phyloP scores from a whole-genome alignment of 2,113 vertebrate genomes.

The Ptilorrhoa leucosticta region DNA sequence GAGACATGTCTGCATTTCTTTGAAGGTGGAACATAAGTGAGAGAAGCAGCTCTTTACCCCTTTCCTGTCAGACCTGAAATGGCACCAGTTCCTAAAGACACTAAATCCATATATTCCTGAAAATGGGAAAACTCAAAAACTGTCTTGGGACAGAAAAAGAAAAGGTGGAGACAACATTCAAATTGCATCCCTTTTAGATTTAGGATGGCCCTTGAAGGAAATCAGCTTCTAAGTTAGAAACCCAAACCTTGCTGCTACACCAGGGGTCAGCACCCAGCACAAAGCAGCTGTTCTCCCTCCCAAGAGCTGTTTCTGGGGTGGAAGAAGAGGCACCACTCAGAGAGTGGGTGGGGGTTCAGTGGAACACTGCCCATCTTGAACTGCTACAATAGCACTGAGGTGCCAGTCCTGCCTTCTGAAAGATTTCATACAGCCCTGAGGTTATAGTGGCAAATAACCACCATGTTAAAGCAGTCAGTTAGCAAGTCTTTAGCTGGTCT shows the following conservation, averaged over 20 bases:
- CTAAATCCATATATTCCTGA: not conserved
- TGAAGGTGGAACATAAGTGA: not conserved
- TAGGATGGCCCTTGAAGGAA: not conserved
- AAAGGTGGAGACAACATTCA: not conserved
- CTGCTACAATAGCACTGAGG: not conserved
- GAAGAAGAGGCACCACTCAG: not conserved
- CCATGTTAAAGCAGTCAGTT: not conserved
- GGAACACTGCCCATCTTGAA: not conserved
- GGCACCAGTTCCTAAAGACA: not conserved
- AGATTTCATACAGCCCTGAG: not conserved
- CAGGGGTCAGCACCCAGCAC: not conserved
- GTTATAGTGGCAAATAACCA: not conserved
- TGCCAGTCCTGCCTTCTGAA: not conserved
- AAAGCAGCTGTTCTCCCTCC: not conserved
- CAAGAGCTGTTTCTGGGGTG: not conserved
- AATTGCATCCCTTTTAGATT: not conserved
- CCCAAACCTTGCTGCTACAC: not conserved
- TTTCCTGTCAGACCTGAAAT: not conserved
- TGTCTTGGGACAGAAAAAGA: not conserved
- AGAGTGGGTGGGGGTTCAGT: not conserved
- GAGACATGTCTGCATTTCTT: not conserved
- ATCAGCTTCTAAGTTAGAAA: not conserved
- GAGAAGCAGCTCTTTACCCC: not conserved
- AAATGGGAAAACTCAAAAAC: not conserved
- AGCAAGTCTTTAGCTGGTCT: not conserved